Evolutionary conservation across 2,888 invertebrate species (phyloP).

Genomic region (Eubasilissa splendida): DNA sequence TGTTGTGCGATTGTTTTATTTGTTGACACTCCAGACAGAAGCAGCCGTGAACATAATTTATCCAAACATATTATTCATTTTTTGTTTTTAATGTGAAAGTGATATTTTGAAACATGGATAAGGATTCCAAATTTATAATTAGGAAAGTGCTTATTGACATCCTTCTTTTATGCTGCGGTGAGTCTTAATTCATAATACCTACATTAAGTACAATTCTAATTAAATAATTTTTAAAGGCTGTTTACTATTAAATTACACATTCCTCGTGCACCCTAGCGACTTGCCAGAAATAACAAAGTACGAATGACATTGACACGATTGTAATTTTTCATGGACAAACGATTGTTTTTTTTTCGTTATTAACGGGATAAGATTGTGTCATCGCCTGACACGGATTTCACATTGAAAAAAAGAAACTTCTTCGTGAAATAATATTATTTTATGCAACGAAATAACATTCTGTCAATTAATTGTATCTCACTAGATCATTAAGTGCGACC

Average conservation of each 20-base stretch:
- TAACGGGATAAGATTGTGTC: background rate
- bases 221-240: background rate
- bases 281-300: conserved; percentile 11
- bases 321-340: background rate
- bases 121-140: conserved; percentile 73
- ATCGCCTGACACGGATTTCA: background rate
- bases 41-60: conserved; percentile 1
- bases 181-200: conserved; percentile 62
- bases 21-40: conserved; percentile 27
- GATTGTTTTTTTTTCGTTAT: background rate
- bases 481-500: no score
- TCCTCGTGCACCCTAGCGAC: background rate
- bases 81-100: conserved; percentile 22
- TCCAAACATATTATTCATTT: background rate
- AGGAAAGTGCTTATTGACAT: conserved; percentile 80
- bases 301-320: conserved; percentile 19
- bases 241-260: background rate
- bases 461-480: no score
- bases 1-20: conserved; percentile 13
- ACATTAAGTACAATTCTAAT: background rate
- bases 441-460: no score
- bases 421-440: no score
- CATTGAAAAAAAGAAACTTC: no score
- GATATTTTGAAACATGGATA: conserved; percentile 67
- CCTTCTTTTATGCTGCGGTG: conserved; percentile 78